Conservation (phyloP, 30 jellyfish, hydroid and myxozoan species). For the Aurelia aurita complex sp. Pacific region DNA sequence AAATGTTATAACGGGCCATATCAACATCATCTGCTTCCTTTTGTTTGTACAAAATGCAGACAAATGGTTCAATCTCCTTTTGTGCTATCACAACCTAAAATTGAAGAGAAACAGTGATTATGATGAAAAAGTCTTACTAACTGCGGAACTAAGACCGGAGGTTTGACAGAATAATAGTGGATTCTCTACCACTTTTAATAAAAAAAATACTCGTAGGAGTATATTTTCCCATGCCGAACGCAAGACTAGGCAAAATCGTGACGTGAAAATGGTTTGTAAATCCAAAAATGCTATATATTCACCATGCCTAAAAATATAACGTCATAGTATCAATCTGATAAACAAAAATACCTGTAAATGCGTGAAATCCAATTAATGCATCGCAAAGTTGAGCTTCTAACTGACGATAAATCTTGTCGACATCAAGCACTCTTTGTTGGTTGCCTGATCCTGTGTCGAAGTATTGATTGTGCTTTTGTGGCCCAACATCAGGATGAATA, state of each 20-base stretch:
- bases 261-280: too few species aligned
- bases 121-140: background rate
- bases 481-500: constrained; percentile 22
- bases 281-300: background rate
- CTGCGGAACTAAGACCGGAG: too few species aligned
- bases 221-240: too few species aligned
- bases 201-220: too few species aligned
- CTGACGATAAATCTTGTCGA: background rate
- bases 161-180: background rate
- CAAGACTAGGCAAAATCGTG: too few species aligned
- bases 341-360: constrained; percentile 34
- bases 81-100: too few species aligned
- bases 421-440: constrained; percentile 8
- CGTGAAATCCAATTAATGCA: constrained; percentile 47
- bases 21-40: too few species aligned
- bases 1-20: too few species aligned
- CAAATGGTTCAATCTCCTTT: too few species aligned
- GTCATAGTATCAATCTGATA: too few species aligned
- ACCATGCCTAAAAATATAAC: background rate
- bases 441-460: constrained; percentile 52
- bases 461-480: background rate
- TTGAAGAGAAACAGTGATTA: background rate
- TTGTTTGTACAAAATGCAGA: too few species aligned
- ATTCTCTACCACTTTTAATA: too few species aligned
- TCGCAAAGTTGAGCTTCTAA: constrained; percentile 22